Base-by-base conservation (phyloP, 2,113 vertebrate species). In the Syngnathus typhle region DNA sequence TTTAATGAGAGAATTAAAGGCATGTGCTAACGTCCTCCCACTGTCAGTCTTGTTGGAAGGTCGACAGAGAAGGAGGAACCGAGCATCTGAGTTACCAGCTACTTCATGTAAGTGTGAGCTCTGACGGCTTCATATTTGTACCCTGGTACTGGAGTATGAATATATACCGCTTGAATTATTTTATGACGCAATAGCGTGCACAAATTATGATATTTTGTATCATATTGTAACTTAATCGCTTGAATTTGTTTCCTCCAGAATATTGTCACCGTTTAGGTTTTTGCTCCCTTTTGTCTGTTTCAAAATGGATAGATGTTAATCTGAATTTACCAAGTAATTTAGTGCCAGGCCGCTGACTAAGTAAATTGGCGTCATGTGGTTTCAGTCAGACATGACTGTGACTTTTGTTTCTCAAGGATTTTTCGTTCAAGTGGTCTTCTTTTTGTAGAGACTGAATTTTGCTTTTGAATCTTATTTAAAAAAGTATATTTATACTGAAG, bases 1-100 rank as follows among this genome's bases (percentile, higher is more conserved):
- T 73, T 76, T 3, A 18, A 8, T 70, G 69, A 75, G 64, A 84
- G 56, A 82, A 79, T 87, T 77, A 84, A 71, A 10, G 11, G 47
- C 73, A 63, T 56, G 68, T 63, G 68, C 64, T 59, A 32, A 32
- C 2, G 67, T 49, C 64, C 68, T 86, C 87, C 75, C 67, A 60
- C 71, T 76, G 80, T 74, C 80, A 78, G 23, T 77, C 60, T 1
- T 21, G 6, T 47, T 51, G 27, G 13, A 47, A 47, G 27, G 44
- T 13, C 67, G 54, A 64, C 46, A 64, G 41, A 56, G 4, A 60
- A 43, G 67, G 19, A 58, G 56, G 43, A 62, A 39, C 39, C 7
- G 1, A 0, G 6, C 32, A 54, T 7, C 51, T 7, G 9, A 10
- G 37, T 39, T 15, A 37, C 64, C 64, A 23, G 15, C 74, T 65